Evolutionary conservation across 2,113 vertebrate genomes (phyloP).

Genomic region (Forbesichthys agassizii): DNA sequence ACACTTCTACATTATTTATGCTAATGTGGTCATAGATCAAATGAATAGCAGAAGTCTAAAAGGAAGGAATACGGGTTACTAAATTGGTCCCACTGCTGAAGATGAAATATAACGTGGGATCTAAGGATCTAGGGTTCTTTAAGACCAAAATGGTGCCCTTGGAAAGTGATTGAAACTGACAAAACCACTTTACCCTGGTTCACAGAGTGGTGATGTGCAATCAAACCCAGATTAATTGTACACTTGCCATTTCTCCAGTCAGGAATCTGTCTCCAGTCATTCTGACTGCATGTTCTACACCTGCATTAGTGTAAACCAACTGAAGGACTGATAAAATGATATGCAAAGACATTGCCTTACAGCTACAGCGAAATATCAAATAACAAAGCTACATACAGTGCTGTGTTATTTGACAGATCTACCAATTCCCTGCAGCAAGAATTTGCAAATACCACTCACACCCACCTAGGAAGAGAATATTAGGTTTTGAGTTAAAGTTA

Average conservation of each 20-base stretch:
- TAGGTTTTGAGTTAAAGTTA: constrained; percentile 57
- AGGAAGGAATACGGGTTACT: background rate
- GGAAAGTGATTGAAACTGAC: background rate
- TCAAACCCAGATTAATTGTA: no score
- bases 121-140: background rate
- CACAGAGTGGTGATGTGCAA: background rate
- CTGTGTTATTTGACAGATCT: constrained; percentile 63
- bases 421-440: constrained; percentile 47
- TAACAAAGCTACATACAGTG: constrained; percentile 57
- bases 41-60: background rate
- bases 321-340: constrained; percentile 36
- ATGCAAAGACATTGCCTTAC: constrained; percentile 58
- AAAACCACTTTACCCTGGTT: background rate
- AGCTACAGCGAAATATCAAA: constrained; percentile 53
- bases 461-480: constrained; percentile 63
- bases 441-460: constrained; percentile 65
- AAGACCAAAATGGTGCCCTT: background rate
- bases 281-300: constrained; percentile 31
- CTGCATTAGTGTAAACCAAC: constrained; percentile 39
- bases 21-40: constrained; percentile 8
- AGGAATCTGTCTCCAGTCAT: constrained; percentile 3
- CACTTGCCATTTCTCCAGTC: constrained; percentile 12
- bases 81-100: constrained; percentile 8
- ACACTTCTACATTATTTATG: constrained; percentile 17
- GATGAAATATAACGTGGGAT: background rate